Evolutionary conservation across 2,888 invertebrate genomes (phyloP).

Genomic region (Heliconius aoede): DNA sequence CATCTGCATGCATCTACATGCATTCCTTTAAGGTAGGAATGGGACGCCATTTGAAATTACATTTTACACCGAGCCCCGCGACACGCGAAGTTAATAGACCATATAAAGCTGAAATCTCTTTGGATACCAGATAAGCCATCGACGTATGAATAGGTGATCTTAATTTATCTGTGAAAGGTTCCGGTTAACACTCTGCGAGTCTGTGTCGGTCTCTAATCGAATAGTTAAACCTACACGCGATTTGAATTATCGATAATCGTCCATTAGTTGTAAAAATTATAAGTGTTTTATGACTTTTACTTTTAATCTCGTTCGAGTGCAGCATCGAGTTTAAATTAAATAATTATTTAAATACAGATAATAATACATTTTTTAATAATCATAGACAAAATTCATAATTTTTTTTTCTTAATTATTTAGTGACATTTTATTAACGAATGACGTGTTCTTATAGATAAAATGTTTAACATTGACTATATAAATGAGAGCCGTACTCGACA

Average conservation of each 20-base stretch:
- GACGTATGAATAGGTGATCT: conserved; percentile 81
- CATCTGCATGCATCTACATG: conserved; percentile 57
- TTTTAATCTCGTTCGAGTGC: conserved; percentile 8
- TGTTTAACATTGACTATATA: conserved; percentile 47
- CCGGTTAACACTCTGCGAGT: conserved; percentile 65
- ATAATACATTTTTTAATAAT: background rate
- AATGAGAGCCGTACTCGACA: conserved; percentile 57
- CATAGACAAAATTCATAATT: background rate
- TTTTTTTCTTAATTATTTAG: background rate
- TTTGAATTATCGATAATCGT: conserved; percentile 58
- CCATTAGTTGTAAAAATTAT: conserved; percentile 40
- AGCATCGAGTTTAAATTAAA: background rate
- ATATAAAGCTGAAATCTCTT: conserved; percentile 57
- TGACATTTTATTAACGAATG: conserved; percentile 13
- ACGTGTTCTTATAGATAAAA: conserved; percentile 35
- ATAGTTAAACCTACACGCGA: conserved; percentile 71
- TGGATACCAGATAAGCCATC: conserved; percentile 70
- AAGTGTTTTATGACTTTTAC: conserved; percentile 23
- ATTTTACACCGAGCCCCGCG: conserved; percentile 67
- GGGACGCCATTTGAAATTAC: conserved; percentile 61
- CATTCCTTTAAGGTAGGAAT: conserved; percentile 47
- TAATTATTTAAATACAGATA: background rate
- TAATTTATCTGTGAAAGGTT: conserved; percentile 78
- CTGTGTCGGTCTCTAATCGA: conserved; percentile 72
- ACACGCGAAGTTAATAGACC: conserved; percentile 73